Base-by-base conservation (phyloP, 2,113 vertebrate species). In the Phylloscopus whistleri region DNA sequence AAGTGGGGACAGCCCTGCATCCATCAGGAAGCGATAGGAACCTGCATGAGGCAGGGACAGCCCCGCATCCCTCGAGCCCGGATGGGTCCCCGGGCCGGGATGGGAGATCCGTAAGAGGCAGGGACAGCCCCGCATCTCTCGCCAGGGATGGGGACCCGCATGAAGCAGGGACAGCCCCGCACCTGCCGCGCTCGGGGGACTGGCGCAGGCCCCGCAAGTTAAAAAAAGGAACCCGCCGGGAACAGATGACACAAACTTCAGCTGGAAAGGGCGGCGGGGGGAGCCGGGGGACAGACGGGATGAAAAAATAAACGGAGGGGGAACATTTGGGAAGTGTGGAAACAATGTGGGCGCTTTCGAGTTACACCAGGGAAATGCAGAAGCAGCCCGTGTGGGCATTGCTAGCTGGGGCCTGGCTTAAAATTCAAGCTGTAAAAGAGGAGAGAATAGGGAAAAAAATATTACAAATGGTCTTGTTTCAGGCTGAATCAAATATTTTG, bases 401-500 rank as follows among this genome's bases (percentile, higher is more conserved):
- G 64, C 52, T 56, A 9, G 28, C 12, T 5, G 7, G 28, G 20
- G 14, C 39, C 84, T 72, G 49, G n/a, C 56, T 33, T 19, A 28
- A 67, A 60, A 73, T 58, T 24, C 51, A 49, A 56, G 23, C 13
- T 39, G 33, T 33, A 19, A 77, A 56, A 69, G 17, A 87, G 85
- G 23, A 1, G 8, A 62, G 10, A 49, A 62, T 2, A 11, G 10
- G n/a, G 26, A 0, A 12, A 28, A 66, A 82, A 51, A 0, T 28
- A 30, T 63, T 23, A n/a, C 31, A 67, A 52, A 49, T 11, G 11
- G 6, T 1, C 87, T 60, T 62, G 33, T 30, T 91, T 75, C 52
- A 46, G 16, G 17, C 19, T 78, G 28, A 53, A 62, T 13, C 3
- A 73, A 56, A 3, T 52, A 66, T 37, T 58, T 76, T 1, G 0